These are phyloP conservation scores for Noctua janthe DNA, from an alignment of 2,888 invertebrate species.

Conservation along the genomic window DNA sequence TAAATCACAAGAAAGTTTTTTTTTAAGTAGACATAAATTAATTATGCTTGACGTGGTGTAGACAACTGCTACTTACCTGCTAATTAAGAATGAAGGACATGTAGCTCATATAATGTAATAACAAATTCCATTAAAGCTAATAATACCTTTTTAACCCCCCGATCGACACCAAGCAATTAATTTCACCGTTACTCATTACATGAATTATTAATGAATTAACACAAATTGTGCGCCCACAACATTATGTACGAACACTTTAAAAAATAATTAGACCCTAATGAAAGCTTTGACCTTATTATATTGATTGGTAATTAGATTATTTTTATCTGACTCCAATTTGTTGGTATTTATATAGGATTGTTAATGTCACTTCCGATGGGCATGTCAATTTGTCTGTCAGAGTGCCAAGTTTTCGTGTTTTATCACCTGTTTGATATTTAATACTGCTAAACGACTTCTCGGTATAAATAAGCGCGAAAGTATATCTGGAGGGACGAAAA, in stretches of 20 bases:
- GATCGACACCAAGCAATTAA: slow-evolving; percentile 55
- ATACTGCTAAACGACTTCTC: slow-evolving; percentile 56
- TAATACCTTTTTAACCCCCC: slow-evolving; percentile 39
- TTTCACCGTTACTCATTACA: slow-evolving; percentile 52
- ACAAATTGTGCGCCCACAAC: slow-evolving; percentile 25
- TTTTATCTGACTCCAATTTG: slow-evolving; percentile 70
- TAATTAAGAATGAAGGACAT: slow-evolving; percentile 31
- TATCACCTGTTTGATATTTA: slow-evolving; percentile 66
- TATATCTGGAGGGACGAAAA: slow-evolving; percentile 29
- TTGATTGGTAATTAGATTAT: slow-evolving; percentile 64
- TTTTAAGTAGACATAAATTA: neutral
- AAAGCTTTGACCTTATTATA: slow-evolving; percentile 52
- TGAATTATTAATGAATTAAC: slow-evolving; percentile 62
- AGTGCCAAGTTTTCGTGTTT: slow-evolving; percentile 72
- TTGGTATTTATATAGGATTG: slow-evolving; percentile 69
- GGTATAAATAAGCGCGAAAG: slow-evolving; percentile 44
- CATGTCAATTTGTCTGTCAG: slow-evolving; percentile 70
- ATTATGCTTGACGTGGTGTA: slow-evolving; percentile 10
- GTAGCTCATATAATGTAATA: slow-evolving; percentile 12
- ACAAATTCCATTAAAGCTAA: slow-evolving; percentile 46
- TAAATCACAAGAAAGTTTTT: neutral
- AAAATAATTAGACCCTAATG: slow-evolving; percentile 45
- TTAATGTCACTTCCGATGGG: slow-evolving; percentile 72
- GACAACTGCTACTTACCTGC: slow-evolving; percentile 18
- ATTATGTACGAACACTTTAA: slow-evolving; percentile 36